Percentiles rank a stretch among this genome's conserved stretches.
These are phyloP conservation scores for Cryptomyrus ogoouensis DNA, from an alignment of 2,113 vertebrate species.

Conservation along the genomic window DNA sequence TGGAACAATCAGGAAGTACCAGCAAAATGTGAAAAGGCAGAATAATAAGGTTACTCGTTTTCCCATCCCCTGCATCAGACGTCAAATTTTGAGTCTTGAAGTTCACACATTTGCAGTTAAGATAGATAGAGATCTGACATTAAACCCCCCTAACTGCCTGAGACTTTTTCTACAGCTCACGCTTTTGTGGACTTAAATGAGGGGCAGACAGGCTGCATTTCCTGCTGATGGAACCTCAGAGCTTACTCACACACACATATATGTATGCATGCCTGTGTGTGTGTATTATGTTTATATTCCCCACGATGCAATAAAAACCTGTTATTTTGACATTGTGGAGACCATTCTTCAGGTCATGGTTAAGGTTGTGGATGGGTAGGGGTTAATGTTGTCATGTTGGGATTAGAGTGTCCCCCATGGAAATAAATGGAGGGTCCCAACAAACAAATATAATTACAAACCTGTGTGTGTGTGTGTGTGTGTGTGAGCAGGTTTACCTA, in stretches of 20 bases:
- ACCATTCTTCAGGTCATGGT: too few relatives aligned
- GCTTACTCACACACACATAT: background rate
- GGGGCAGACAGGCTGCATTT: background rate
- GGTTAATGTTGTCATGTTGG: too few relatives aligned
- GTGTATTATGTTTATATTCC: too few relatives aligned
- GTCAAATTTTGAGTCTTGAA: constrained; percentile 43
- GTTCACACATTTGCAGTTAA: background rate
- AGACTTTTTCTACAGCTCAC: background rate
- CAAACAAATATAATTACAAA: too few relatives aligned
- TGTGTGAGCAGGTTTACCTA: too few relatives aligned
- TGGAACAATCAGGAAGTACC: constrained; percentile 63
- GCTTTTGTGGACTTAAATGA: background rate
- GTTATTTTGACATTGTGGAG: too few relatives aligned
- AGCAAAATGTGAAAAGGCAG: constrained; percentile 56
- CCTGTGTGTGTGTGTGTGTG: too few relatives aligned
- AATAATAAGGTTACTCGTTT: constrained; percentile 45
- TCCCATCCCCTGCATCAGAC: constrained; percentile 46
- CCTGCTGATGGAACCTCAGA: background rate
- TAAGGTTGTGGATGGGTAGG: too few relatives aligned
- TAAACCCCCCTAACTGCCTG: background rate
- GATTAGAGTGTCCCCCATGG: too few relatives aligned
- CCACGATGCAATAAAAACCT: too few relatives aligned
- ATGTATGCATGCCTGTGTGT: too few relatives aligned
- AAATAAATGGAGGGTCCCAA: too few relatives aligned
- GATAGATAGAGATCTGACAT: background rate